Percentiles rank a stretch among this genome's conserved stretches.
These are phyloP conservation scores for Sula dactylatra DNA, from an alignment of 2,113 vertebrate species.

Conservation along the genomic window DNA sequence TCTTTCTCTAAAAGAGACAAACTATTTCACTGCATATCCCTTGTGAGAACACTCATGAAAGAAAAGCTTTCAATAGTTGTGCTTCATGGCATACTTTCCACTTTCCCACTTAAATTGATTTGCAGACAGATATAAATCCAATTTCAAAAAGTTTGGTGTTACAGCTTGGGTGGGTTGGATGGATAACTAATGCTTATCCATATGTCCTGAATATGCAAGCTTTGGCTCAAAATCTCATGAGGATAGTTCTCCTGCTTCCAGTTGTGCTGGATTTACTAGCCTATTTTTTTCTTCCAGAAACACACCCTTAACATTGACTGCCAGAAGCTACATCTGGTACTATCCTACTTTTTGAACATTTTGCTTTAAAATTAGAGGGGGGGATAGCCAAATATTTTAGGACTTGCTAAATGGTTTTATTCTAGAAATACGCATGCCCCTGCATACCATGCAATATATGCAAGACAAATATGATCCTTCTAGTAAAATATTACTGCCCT, in stretches of 20 bases:
- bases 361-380: constrained; percentile 38
- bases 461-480: not conserved
- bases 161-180: constrained; percentile 20
- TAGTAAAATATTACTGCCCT: not conserved
- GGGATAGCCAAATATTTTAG: constrained; percentile 13
- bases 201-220: constrained; percentile 9
- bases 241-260: constrained; percentile 34
- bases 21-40: not conserved
- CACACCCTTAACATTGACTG: constrained; percentile 24
- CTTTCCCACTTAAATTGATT: not conserved
- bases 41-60: not conserved
- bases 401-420: constrained; percentile 25
- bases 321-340: constrained; percentile 59
- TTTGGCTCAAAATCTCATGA: constrained; percentile 38
- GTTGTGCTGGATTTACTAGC: not conserved
- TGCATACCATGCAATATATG: not conserved
- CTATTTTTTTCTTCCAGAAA: constrained; percentile 30
- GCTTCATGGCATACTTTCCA: not conserved
- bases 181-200: constrained; percentile 2
- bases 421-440: not conserved
- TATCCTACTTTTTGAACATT: constrained; percentile 23
- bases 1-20: not conserved
- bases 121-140: constrained; percentile 3
- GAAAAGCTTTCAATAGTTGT: not conserved
- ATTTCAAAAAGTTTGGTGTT: not conserved